These are phyloP conservation scores for Hetaerina titia DNA, from an alignment of 2,888 invertebrate genomes.

Conservation along the genomic window DNA sequence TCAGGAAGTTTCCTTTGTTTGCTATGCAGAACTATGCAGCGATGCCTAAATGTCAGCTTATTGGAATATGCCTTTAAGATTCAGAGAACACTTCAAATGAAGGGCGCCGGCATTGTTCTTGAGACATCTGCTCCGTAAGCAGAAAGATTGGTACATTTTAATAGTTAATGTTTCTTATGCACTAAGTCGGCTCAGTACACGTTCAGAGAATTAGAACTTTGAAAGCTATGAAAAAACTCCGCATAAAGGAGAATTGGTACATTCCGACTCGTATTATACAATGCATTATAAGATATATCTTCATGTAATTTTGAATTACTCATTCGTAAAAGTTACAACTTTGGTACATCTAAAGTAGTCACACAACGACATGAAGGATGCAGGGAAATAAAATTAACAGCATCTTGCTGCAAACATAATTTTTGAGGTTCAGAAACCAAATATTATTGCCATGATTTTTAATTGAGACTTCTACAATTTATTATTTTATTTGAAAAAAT, in stretches of 20 bases:
- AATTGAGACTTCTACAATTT: no score
- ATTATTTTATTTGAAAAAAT: no score
- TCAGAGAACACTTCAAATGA: not conserved
- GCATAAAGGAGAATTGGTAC: not conserved
- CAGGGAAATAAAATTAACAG: no score
- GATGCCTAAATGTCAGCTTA: not conserved
- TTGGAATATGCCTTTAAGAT: not conserved
- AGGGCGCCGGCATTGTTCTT: not conserved
- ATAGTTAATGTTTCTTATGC: not conserved
- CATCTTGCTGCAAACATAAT: no score
- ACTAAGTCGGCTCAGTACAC: not conserved
- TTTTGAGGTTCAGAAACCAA: no score
- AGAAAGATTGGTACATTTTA: not conserved
- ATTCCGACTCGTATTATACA: not conserved
- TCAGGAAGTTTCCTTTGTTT: not conserved
- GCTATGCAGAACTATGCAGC: conserved; percentile 14
- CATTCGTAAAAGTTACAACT: no score
- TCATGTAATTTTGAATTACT: no score
- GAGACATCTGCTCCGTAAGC: not conserved
- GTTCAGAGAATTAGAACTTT: not conserved
- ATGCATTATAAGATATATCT: not conserved
- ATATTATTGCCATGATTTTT: no score
- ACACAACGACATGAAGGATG: no score
- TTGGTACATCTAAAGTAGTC: no score
- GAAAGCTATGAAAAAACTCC: not conserved